Base-by-base conservation (phyloP, 30 jellyfish, hydroid and myxozoan species). In the Aurelia sp. region DNA sequence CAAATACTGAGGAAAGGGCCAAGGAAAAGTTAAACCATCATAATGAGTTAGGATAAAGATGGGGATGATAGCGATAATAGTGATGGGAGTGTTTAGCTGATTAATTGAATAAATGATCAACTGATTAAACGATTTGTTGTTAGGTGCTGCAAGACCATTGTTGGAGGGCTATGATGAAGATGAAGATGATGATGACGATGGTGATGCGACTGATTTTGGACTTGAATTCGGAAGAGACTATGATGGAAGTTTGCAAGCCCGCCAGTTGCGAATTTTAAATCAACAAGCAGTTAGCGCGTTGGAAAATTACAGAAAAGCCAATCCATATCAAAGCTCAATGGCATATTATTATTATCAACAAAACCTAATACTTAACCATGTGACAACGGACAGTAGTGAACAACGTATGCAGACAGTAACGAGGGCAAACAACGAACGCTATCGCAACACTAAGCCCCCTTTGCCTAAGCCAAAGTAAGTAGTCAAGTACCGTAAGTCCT, bases 211-310 rank as follows among this genome's bases (percentile, higher is more conserved):
- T 10, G 90, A 62, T 11, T 47, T 18, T 13, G 73, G 37, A 20
- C 23, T 30, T 7, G 89, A 79, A 59, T 10, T 44, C 3, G 55
- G 55, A 7, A 44, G 15, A 44, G 51, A 60, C 2, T 71, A 68
- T 69, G 90, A 76, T 13, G 86, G 96, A 62, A 88, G 96, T 35
- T 68, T 88, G 19, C 79, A 62, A 22, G 53, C n/a, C 13, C 87
- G 71, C 0, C 81, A 50, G 18, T 50, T 79, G 50, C 92, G 88
- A n/a, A 58, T 78, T 13, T 62, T 79, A 68, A 88, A 88, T 50
- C 15, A 41, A 22, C 83, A 88, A 68, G 96, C 96, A 13, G 84
- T 65, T 27, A 27, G 30, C 15, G 96, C 96, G 7, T 52, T 88
- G 74, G 84, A 61, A 57, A 64, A 64, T 13, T 63, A 63, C 74